Base-by-base conservation (phyloP, 2,113 vertebrate species). In the Lasiurus cinereus region DNA sequence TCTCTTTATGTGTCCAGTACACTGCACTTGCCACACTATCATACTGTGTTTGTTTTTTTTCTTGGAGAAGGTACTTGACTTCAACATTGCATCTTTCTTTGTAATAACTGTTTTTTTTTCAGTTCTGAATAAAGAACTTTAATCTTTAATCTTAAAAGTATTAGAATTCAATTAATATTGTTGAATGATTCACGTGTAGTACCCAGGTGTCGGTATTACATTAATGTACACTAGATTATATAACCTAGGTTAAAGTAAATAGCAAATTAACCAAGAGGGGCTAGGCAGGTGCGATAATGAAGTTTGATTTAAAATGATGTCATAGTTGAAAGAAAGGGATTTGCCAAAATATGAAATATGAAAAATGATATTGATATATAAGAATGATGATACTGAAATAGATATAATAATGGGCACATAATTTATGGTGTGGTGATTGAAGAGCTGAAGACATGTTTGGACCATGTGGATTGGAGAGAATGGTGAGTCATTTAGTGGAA, bases 21-120 rank as follows among this genome's bases (percentile, higher is more conserved):
- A 3, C 7, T 62, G 0, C 2, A 69, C 3, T n/a, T 74, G 2
- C 4, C 4, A 4, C 13, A 11, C 73, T 24, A 27, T 4, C 29
- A 79, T 43, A 7, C 2, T 88, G 4, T 27, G 6, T 56, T 8
- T 56, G 0, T 5, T 56, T 22, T 70, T 90, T 8, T 85, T 93
- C 27, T 27, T 76, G 39, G 29, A 36, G 24, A 70, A 73, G 21
- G 29, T 33, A 21, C 16, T 69, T 86, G 13, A 54, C 2, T 73
- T 91, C 15, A 43, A 79, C 18, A 33, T 4, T 10, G 0, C 36
- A 36, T 69, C 1, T 59, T 9, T 5, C 6, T 90, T 54, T 56
- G 29, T 21, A 33, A 46, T 50, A 43, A 39, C 11, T 33, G 0
- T 54, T 21, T 56, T 54, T 56, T 54, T 93, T 72, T 59, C 21